Base-by-base conservation (phyloP, 2,888 invertebrate genomes). In the Hipparchia semele region DNA sequence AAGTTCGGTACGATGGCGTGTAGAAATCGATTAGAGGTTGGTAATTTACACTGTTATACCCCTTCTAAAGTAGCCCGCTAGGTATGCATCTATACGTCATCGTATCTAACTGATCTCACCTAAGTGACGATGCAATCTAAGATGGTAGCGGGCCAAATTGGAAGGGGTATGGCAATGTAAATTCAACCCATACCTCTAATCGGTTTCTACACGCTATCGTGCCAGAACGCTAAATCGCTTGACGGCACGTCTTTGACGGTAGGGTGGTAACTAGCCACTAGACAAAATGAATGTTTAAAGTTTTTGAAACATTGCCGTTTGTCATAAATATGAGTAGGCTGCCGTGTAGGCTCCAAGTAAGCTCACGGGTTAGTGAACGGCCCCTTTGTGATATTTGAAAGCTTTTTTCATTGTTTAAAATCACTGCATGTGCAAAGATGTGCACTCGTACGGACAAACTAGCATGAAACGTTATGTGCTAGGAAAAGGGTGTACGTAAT, bases 351-450 rank as follows among this genome's bases (percentile, higher is more conserved):
- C 68, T 49, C 39, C 49, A 49, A 1, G 49, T 49, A 49, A 6
- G 49, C 49, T 68, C 49, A 49, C 49, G 46, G 49, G 56, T 68
- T 56, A 67, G 66, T 66, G 54, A 56, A 67, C 66, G 54, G 58
- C 67, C 56, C 67, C 67, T 45, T 67, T 56, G 56, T 46, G 13
- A 67, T 58, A 58, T 56, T 56, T 54, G 54, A 67, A 67, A 67
- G 56, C 54, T 56, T 56, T 64, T 65, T 56, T 56, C 66, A 66
- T 66, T 67, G 53, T 67, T 67, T 58, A 9, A 56, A 67, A 13
- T 54, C 56, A 45, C 54, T 66, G 65, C 53, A 45, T 67, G 67
- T 23, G 23, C 23, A 23, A 23, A 23, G 23, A 23, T 23, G 23
- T 62, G 46, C 46, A 13, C 45, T 45, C 46, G 56, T 58, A 56